Evolutionary conservation across 2,113 vertebrate genomes (phyloP).

Genomic region (Hucho hucho): DNA sequence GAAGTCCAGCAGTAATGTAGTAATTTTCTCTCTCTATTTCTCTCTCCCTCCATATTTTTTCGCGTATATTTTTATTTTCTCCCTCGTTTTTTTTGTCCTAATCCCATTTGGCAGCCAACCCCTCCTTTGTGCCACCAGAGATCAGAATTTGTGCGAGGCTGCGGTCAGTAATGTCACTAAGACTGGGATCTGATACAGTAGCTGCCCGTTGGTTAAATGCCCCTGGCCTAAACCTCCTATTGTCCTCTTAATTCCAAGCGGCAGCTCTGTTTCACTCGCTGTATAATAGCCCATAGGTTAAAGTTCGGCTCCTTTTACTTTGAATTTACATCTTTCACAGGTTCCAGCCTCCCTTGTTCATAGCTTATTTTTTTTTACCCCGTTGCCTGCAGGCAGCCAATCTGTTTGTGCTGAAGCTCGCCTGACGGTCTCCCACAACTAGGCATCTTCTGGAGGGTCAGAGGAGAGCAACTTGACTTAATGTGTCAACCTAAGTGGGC

Average conservation of each 20-base stretch:
- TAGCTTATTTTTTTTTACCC: constrained; percentile 35
- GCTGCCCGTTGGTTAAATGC: constrained; percentile 67
- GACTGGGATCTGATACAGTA: constrained; percentile 72
- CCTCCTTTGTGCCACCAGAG: constrained; percentile 66
- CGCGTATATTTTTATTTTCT: constrained; percentile 26
- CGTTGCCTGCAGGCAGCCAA: constrained; percentile 56
- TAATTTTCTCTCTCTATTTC: constrained; percentile 35
- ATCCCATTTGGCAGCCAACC: constrained; percentile 52
- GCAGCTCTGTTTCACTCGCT: constrained; percentile 69
- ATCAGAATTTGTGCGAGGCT: constrained; percentile 65
- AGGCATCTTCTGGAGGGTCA: constrained; percentile 70
- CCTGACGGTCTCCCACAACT: constrained; percentile 61
- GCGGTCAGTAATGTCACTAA: constrained; percentile 72
- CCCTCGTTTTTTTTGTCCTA: constrained; percentile 47
- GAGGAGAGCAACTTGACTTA: constrained; percentile 76
- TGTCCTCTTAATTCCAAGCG: constrained; percentile 70
- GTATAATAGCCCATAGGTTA: constrained; percentile 71
- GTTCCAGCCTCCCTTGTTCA: constrained; percentile 49
- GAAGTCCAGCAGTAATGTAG: constrained; percentile 62
- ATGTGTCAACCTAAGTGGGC: constrained; percentile 73
- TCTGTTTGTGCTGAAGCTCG: constrained; percentile 55
- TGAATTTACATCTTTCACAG: constrained; percentile 72
- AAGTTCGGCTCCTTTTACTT: constrained; percentile 71
- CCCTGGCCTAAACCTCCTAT: constrained; percentile 64
- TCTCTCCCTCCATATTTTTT: constrained; percentile 41